These are phyloP conservation scores for Montipora capricornis DNA, from an alignment of 64 coral and sea anemone species.

Conservation along the genomic window DNA sequence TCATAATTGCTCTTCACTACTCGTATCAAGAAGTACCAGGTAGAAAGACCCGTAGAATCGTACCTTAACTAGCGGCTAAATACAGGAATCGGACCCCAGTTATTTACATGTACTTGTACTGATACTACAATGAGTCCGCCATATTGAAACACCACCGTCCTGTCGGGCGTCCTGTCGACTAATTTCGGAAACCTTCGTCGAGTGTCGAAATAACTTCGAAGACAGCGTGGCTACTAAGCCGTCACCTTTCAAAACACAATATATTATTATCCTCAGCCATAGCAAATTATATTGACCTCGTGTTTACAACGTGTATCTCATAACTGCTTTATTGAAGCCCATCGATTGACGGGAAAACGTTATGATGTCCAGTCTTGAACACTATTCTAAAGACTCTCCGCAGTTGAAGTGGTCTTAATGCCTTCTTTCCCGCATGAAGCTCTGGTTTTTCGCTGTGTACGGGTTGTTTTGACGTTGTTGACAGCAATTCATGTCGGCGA, in stretches of 20 bases:
- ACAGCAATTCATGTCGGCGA: conserved; percentile 6
- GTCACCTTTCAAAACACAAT: conserved; percentile 23
- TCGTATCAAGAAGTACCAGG: no score
- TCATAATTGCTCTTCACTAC: no score
- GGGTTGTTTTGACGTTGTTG: conserved; percentile 37
- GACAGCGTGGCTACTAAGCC: conserved; percentile 42
- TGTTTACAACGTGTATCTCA: conserved; percentile 45
- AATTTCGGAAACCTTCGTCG: no score
- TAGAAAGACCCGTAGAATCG: no score
- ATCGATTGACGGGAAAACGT: neutral
- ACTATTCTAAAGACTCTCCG: neutral
- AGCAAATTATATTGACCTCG: conserved; percentile 50
- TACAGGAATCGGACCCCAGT: no score
- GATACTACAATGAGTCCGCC: no score
- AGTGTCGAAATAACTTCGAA: no score
- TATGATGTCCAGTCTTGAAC: neutral
- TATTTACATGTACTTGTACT: no score
- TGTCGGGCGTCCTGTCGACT: no score
- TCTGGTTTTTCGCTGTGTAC: neutral
- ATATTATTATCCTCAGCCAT: no score
- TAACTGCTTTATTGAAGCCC: neutral
- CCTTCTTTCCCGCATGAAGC: conserved; percentile 12
- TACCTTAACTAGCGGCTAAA: no score
- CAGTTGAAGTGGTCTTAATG: conserved; percentile 11
- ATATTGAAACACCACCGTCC: no score